These are phyloP conservation scores for Atractosteus spatula DNA, from an alignment of 2,113 vertebrate species.

Conservation along the genomic window DNA sequence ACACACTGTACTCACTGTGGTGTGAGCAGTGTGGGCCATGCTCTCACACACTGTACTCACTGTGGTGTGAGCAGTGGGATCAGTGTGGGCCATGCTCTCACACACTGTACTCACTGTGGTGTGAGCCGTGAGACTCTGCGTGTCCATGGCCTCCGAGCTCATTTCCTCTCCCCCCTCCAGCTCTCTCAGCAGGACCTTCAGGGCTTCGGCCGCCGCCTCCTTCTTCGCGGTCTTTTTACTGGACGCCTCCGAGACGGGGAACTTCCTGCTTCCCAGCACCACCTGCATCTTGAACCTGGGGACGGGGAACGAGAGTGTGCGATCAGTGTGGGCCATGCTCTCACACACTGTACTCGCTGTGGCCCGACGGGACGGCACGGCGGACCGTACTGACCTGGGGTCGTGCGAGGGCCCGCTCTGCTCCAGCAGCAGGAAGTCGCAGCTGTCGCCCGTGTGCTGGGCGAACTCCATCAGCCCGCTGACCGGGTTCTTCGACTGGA, in stretches of 20 bases:
- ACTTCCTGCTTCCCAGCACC: conserved; percentile 78
- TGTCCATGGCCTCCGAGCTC: conserved; percentile 25
- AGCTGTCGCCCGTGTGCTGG: conserved; percentile 83
- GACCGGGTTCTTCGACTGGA: conserved; percentile 88
- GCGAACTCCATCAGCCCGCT: conserved; percentile 91
- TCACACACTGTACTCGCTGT: no score
- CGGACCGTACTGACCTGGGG: conserved; percentile 72
- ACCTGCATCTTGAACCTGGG: conserved; percentile 92
- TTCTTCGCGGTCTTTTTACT: conserved; percentile 95
- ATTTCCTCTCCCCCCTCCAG: conserved; percentile 41
- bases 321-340: conserved; percentile 22
- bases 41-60: no score
- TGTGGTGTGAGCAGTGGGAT: no score
- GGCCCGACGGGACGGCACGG: no score
- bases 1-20: no score
- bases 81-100: no score
- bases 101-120: no score
- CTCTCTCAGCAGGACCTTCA: conserved; percentile 76
- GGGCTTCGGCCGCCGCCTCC: conserved; percentile 81
- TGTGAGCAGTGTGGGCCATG: no score
- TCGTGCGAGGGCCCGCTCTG: conserved; percentile 92
- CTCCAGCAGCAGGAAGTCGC: conserved; percentile 85
- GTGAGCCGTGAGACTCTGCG: no score
- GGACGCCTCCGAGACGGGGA: conserved; percentile 84
- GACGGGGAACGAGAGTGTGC: background rate